A percentile compares a stretch with the other conserved stretches of the same genome.
These are phyloP conservation scores for Bombylius major DNA, from an alignment of 2,888 invertebrate genomes.

Conservation along the genomic window DNA sequence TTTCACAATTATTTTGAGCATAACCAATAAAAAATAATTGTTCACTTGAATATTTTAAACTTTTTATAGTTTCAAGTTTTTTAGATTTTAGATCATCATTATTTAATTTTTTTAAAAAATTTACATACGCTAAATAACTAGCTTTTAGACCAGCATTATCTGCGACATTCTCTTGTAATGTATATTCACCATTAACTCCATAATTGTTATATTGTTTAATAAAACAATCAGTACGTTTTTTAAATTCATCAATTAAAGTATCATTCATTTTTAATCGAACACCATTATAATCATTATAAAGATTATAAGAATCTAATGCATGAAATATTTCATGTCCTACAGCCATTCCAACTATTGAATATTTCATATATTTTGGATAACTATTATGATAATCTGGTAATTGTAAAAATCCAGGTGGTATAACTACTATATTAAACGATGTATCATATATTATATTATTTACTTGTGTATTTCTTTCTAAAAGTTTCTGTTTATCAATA, in stretches of 20 bases:
- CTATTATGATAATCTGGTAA: constrained; percentile 77
- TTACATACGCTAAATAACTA: constrained; percentile 15
- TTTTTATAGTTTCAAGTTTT: constrained; percentile 14
- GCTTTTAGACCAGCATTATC: constrained; percentile 18
- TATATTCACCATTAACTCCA: constrained; percentile 12
- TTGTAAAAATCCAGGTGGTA: constrained; percentile 86
- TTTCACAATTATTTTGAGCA: constrained; percentile 18
- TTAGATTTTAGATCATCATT: constrained; percentile 4
- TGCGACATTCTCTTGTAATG: constrained; percentile 16
- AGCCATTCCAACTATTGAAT: constrained; percentile 16
- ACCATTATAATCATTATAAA: too few relatives aligned
- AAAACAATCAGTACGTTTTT: not conserved
- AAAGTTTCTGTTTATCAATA: too few relatives aligned
- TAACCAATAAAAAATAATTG: constrained; percentile 18
- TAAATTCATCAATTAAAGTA: not conserved
- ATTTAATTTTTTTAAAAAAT: constrained; percentile 10
- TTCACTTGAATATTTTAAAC: constrained; percentile 11
- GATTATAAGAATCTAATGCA: constrained; percentile 13
- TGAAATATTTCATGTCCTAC: constrained; percentile 19
- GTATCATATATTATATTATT: constrained; percentile 85
- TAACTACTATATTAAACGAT: constrained; percentile 82
- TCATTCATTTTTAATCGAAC: too few relatives aligned
- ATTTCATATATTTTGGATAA: constrained; percentile 47
- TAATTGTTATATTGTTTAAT: constrained; percentile 1
- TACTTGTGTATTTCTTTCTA: constrained; percentile 21